Evolutionary conservation across 2,888 invertebrate species (phyloP).

Genomic region (Hemaris fuciformis): DNA sequence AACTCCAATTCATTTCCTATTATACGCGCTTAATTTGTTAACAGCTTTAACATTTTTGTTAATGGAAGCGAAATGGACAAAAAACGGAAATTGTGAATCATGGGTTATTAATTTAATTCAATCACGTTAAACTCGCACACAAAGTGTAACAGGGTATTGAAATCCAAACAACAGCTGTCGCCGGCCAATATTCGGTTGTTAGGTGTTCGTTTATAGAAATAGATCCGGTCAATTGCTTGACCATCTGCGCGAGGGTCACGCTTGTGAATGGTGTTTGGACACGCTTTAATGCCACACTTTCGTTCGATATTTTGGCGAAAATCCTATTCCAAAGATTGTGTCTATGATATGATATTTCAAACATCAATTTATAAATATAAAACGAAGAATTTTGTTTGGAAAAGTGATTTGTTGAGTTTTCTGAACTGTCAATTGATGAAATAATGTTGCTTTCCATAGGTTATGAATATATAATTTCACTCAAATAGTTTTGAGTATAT

Average conservation of each 20-base stretch:
- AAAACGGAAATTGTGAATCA: neutral
- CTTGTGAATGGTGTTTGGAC: conserved; percentile 50
- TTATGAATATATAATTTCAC: too few relatives aligned
- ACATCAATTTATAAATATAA: too few relatives aligned
- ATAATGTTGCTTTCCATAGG: too few relatives aligned
- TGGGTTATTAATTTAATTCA: neutral
- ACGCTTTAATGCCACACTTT: conserved; percentile 39
- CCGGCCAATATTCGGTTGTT: conserved; percentile 40
- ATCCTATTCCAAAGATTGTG: neutral
- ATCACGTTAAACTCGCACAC: conserved; percentile 7
- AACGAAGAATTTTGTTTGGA: too few relatives aligned
- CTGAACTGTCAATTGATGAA: too few relatives aligned
- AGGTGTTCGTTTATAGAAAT: conserved; percentile 59
- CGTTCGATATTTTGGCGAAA: neutral
- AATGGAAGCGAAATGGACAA: neutral
- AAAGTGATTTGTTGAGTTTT: too few relatives aligned
- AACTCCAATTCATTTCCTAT: neutral
- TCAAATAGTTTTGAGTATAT: too few relatives aligned
- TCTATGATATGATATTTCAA: neutral
- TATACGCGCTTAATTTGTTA: neutral
- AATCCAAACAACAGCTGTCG: conserved; percentile 28
- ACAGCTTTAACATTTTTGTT: neutral
- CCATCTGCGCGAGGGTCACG: conserved; percentile 62
- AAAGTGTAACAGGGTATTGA: conserved; percentile 13
- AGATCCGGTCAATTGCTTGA: conserved; percentile 67